Evolutionary conservation across 1,140 invertebrate genomes (phyloP), one percentile per base, ranked within the genome.

Genomic region (Drosophila arawakana): DNA sequence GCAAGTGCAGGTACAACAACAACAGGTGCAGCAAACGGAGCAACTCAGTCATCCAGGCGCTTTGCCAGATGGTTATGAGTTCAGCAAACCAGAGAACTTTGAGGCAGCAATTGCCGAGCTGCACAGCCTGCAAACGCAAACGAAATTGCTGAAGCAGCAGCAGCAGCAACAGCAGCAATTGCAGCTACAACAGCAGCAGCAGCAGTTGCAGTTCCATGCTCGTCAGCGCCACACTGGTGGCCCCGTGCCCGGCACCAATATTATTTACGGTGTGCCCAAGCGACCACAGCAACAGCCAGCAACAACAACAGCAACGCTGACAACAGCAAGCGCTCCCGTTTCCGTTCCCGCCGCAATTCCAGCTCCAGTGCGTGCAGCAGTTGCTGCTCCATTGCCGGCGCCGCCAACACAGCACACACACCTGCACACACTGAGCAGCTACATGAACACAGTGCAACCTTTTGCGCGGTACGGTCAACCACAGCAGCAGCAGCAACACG

Each of bases 81-180:
- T 91, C 35, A 73, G 21, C 21, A 90, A 91, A 25, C 88, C 88
- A 4, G 88, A 89, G 1, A 89, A 86, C 44, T 55, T 75, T 10
- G 89, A 91, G 69, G 88, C 80, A n/a, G 88, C 88, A 15, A 91
- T 90, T 67, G 88, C 88, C 7, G 88, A 90, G 66, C 69, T 90
- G n/a, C 88, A 90, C 55, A 90, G 81, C 25, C 68, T 89, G 54
- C 83, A 86, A 54, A 80, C 79, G 7, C 80, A 86, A 63, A 86
- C 79, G 11, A 77, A 82, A 10, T 41, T 89, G 58, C 73, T 88
- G 1, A 84, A 88, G 41, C 77, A 89, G 54, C 83, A 84, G 59
- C 81, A 84, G 25, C 77, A 83, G 21, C 62, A 63, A 35, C 66
- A 71, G 11, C 67, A 67, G 30, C 54, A 49, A 7, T 69, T 69